Percentiles rank a stretch among this genome's conserved stretches.
Evolutionary conservation across 2,113 vertebrate genomes (phyloP).

Genomic region (Anoura caudifer): DNA sequence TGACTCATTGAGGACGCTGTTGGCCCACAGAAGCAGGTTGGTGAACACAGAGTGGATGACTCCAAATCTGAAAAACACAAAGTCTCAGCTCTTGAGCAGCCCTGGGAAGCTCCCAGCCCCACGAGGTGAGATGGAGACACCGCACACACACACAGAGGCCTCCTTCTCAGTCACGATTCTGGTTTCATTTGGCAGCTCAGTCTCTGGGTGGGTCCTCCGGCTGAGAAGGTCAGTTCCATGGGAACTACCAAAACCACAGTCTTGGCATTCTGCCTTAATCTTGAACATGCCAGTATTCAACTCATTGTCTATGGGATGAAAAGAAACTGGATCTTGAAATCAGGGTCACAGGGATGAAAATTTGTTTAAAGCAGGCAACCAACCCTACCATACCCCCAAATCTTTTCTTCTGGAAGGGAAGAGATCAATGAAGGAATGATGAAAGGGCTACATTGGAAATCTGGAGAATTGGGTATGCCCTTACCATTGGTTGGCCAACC

Average conservation of each 20-base stretch:
- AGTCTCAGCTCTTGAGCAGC: neutral
- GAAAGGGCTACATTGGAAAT: fast-evolving
- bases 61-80: slow-evolving; percentile 88
- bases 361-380: neutral
- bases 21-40: slow-evolving; percentile 96
- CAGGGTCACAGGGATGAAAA: neutral
- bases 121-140: fast-evolving
- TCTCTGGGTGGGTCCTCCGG: neutral
- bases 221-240: neutral
- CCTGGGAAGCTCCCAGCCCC: neutral
- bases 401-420: neutral
- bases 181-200: neutral
- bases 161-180: neutral
- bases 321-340: neutral
- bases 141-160: fast-evolving
- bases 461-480: fast-evolving
- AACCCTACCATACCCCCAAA: neutral
- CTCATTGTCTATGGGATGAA: neutral
- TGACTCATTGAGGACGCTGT: slow-evolving; percentile 92
- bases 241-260: neutral
- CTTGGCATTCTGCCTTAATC: neutral
- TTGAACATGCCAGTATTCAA: neutral
- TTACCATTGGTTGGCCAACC: neutral
- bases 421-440: neutral
- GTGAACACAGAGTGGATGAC: slow-evolving; percentile 98